Evolutionary conservation across 2,888 invertebrate genomes (phyloP), one percentile per base, ranked within the genome.

Genomic region (Tetanocera ferruginea): DNA sequence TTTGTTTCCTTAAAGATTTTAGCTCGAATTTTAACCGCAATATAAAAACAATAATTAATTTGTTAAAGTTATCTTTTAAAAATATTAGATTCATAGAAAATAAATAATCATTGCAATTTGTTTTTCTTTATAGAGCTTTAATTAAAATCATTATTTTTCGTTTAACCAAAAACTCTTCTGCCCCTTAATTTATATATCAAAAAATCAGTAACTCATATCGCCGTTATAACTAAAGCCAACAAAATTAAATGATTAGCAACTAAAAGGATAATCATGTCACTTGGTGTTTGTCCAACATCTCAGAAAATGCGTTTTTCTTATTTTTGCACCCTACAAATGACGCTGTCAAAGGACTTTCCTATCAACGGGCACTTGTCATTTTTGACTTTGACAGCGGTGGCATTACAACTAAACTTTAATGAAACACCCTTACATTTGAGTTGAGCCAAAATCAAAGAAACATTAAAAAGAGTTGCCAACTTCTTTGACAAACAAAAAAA

Each of bases 181-280:
- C n/a, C n/a, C n/a, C n/a, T n/a, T n/a, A n/a, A n/a, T n/a, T n/a
- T 31, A 31, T 31, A 31, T n/a, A 31, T 31, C 5, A 31, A 31
- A 31, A 31, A 3, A 31, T 31, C 3, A 31, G 3, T 31, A 4
- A 31, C 31, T 31, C 31, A 3, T 31, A 4, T 5, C 31, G 3
- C 5, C 5, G 31, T 28, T n/a, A 62, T 43, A 31, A 31, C 69
- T 57, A 62, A 72, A 66, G 69, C 43, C 70, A 79, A 77, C 71
- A 57, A 77, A 79, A 79, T 67, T 79, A 31, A 72, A 69, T 64
- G 52, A 77, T 60, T 72, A 78, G 67, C 49, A 49, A 84, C 84
- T 87, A 87, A 87, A 87, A 87, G 87, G 87, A 86, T 86, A 86
- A 85, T 86, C 87, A 79, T 87, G 87, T 87, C 81, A 81, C 82